These are phyloP conservation scores for Atherinosoma microstoma DNA, from an alignment of 2,797 vertebrate genomes.

Conservation along the genomic window DNA sequence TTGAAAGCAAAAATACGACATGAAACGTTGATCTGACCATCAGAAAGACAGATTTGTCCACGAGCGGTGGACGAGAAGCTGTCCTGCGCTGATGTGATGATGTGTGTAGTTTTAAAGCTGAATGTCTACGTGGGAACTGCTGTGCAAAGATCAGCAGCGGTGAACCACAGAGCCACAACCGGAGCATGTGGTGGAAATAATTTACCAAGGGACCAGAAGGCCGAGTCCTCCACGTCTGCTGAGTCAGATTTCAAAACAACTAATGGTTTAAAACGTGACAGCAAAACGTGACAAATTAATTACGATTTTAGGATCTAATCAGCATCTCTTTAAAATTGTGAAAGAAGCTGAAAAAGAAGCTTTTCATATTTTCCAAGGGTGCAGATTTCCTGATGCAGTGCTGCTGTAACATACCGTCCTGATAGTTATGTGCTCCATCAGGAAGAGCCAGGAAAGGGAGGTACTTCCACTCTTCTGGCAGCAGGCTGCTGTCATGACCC, in stretches of 20 bases:
- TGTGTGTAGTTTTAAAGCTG: background rate
- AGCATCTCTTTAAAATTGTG: no score
- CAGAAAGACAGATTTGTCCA: background rate
- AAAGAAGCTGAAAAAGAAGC: no score
- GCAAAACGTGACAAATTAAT: no score
- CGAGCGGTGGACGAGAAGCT: background rate
- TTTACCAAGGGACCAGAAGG: background rate
- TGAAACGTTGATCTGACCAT: no score
- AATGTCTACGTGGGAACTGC: conserved; percentile 15
- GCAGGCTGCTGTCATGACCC: conserved; percentile 89
- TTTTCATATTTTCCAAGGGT: background rate
- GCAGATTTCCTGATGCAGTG: background rate
- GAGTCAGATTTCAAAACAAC: background rate
- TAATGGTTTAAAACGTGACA: no score
- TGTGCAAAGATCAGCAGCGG: background rate
- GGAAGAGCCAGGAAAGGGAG: conserved; percentile 95
- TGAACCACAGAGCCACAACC: conserved; percentile 13
- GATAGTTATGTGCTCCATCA: conserved; percentile 97
- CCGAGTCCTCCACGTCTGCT: background rate
- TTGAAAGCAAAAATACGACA: background rate
- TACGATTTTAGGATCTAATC: no score
- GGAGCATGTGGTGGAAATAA: background rate
- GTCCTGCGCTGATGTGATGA: background rate
- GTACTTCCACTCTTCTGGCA: conserved; percentile 97
- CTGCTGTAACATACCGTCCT: conserved; percentile 87